Evolutionary conservation across 2,113 vertebrate species (phyloP).

Genomic region (Crotalus tigris): DNA sequence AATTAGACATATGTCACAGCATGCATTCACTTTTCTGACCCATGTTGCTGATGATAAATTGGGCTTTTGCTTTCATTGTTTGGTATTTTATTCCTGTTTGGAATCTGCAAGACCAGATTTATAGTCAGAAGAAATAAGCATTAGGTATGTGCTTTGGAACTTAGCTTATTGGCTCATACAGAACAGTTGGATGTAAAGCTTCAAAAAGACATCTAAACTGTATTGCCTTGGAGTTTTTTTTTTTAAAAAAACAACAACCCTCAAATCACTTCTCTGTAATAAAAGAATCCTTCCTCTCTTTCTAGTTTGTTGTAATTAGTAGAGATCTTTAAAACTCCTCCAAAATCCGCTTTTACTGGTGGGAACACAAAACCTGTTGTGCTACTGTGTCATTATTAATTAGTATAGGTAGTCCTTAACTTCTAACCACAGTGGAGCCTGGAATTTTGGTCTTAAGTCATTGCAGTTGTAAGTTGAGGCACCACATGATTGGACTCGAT

Average conservation of each 20-base stretch:
- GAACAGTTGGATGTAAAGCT: neutral
- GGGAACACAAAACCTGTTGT: neutral
- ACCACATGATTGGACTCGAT: neutral
- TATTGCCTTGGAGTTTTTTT: neutral
- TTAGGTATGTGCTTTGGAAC: neutral
- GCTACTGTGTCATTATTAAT: neutral
- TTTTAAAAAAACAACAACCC: neutral
- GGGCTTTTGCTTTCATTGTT: neutral
- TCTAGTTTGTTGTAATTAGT: neutral
- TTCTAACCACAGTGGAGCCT: neutral
- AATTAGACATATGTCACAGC: neutral
- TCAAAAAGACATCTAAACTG: neutral
- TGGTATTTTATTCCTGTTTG: neutral
- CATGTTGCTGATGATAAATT: neutral
- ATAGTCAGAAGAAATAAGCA: neutral
- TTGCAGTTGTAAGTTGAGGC: neutral
- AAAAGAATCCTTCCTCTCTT: neutral
- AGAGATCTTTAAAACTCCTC: neutral
- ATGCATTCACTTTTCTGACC: neutral
- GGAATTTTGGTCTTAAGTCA: neutral
- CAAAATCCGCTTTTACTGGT: neutral
- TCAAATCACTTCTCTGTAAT: neutral
- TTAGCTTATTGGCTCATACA: neutral
- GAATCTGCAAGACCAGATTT: neutral
- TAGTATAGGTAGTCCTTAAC: neutral